Evolutionary conservation across 2,113 vertebrate genomes (phyloP), one percentile per base, ranked within the genome.

Genomic region (Nanorana parkeri): DNA sequence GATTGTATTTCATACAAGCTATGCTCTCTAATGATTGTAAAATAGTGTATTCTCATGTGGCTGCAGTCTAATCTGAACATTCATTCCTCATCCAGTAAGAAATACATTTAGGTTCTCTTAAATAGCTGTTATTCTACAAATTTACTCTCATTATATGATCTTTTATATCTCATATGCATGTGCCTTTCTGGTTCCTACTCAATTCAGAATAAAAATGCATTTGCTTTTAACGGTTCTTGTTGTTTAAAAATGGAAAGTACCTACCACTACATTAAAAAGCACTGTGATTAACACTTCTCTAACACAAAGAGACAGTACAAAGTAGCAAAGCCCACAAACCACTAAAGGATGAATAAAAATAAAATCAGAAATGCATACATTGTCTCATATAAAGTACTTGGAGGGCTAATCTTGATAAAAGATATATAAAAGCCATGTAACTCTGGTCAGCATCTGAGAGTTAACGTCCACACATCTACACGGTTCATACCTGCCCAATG

Each of bases 361-460:
- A 94, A 94, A n/a, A 68, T n/a, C 94, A 93, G 91, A 89, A 93
- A 90, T 87, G 88, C 87, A 89, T 93, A 93, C 80, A 87, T 91
- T 91, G 90, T 89, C 86, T 92, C 88, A 89, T 72, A 32, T 87
- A 93, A 93, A 92, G 92, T 91, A 90, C 87, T 92, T 82, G 63
- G 89, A 88, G 87, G 85, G 89, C 86, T 86, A 90, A 90, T 90
- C 41, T 89, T 89, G 84, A 86, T 88, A 90, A 86, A 86, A 91
- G 89, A 90, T 84, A 89, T 88, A 88, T 90, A 93, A 90, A 74
- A 81, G 32, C 11, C 52, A 56, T 28, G 2, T 17, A 54, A 54
- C 23, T 52, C 26, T 26, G 8, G 29, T 24, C 29, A 21, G 47
- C 36, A 32, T 67, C 19, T 21, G 26, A 10, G 26, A 13, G 67